A percentile compares a stretch with the other conserved stretches of the same genome.
These are phyloP conservation scores for Periophthalmus magnuspinnatus DNA, from an alignment of 2,797 vertebrate genomes.

Conservation along the genomic window DNA sequence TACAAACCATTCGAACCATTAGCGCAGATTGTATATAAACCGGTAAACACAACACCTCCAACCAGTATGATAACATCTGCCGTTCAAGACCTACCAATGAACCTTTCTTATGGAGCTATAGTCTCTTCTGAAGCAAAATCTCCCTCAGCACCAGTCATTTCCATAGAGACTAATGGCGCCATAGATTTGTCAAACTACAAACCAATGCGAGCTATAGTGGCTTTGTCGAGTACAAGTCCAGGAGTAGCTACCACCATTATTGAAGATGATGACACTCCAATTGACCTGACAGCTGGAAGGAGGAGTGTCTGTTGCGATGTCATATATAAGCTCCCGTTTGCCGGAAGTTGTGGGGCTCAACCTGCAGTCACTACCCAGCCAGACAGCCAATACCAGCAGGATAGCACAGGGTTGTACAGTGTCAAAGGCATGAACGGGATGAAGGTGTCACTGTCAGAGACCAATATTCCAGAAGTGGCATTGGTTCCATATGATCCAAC, in stretches of 20 bases:
- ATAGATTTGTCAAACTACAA: slow-evolving; percentile 95
- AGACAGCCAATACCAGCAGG: slow-evolving; percentile 89
- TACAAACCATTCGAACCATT: slow-evolving; percentile 84
- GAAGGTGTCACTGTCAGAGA: slow-evolving; percentile 89
- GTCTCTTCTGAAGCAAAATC: slow-evolving; percentile 70
- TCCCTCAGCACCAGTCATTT: slow-evolving; percentile 71
- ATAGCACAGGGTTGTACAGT: slow-evolving; percentile 78
- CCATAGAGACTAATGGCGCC: slow-evolving; percentile 79
- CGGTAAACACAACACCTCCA: slow-evolving; percentile 71
- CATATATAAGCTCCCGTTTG: slow-evolving; percentile 95
- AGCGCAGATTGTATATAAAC: slow-evolving; percentile 82
- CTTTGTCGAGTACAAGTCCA: slow-evolving; percentile 83
- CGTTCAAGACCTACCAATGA: slow-evolving; percentile 83
- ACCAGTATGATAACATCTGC: slow-evolving; percentile 39
- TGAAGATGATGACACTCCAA: slow-evolving; percentile 92
- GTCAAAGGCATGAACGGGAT: slow-evolving; percentile 87
- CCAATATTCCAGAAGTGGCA: slow-evolving; percentile 86
- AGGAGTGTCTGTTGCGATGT: slow-evolving; percentile 95
- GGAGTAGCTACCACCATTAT: slow-evolving; percentile 87
- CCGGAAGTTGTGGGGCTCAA: slow-evolving; percentile 89
- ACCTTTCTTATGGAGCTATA: slow-evolving; percentile 85
- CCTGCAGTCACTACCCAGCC: slow-evolving; percentile 87
- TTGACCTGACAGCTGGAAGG: slow-evolving; percentile 93
- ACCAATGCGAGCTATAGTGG: slow-evolving; percentile 86
- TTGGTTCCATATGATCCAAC: slow-evolving; percentile 88